Conservation (phyloP, 2,888 invertebrate species). For the Dioctria rufipes region DNA sequence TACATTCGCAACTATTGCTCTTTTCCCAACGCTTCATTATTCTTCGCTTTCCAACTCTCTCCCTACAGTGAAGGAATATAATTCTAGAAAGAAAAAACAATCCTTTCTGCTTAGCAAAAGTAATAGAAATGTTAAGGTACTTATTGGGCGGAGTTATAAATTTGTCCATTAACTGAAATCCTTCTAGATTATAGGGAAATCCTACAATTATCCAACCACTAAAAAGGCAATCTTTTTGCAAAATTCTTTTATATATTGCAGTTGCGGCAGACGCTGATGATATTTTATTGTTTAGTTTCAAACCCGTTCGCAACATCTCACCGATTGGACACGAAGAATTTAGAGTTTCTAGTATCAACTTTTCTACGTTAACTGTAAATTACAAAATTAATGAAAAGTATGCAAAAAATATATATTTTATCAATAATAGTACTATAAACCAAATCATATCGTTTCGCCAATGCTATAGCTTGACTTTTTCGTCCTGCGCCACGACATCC, state of each 20-base stretch:
- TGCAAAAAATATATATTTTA: not conserved
- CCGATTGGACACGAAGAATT: slow-evolving; percentile 62
- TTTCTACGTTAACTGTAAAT: slow-evolving; percentile 72
- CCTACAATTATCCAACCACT: slow-evolving; percentile 77
- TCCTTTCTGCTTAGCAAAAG: not conserved
- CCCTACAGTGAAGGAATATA: slow-evolving; percentile 65
- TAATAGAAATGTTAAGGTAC: slow-evolving; percentile 62
- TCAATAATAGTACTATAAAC: slow-evolving; percentile 69
- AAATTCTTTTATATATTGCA: slow-evolving; percentile 64
- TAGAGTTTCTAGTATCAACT: slow-evolving; percentile 69
- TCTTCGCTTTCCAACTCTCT: slow-evolving; percentile 64
- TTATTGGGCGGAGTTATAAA: slow-evolving; percentile 75
- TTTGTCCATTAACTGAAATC: slow-evolving; percentile 73
- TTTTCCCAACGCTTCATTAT: slow-evolving; percentile 61
- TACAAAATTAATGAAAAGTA: not conserved
- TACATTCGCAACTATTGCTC: slow-evolving; percentile 28
- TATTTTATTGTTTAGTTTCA: slow-evolving; percentile 61
- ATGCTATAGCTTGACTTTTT: slow-evolving; percentile 72
- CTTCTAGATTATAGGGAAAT: slow-evolving; percentile 73
- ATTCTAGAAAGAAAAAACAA: slow-evolving; percentile 59
- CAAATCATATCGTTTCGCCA: slow-evolving; percentile 72
- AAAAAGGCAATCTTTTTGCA: slow-evolving; percentile 72
- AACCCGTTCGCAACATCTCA: slow-evolving; percentile 62
- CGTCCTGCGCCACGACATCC: slow-evolving; percentile 75
- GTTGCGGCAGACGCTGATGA: slow-evolving; percentile 64